Base-by-base conservation (phyloP, 2,888 invertebrate species). In the Drosophila nr. medialis region DNA sequence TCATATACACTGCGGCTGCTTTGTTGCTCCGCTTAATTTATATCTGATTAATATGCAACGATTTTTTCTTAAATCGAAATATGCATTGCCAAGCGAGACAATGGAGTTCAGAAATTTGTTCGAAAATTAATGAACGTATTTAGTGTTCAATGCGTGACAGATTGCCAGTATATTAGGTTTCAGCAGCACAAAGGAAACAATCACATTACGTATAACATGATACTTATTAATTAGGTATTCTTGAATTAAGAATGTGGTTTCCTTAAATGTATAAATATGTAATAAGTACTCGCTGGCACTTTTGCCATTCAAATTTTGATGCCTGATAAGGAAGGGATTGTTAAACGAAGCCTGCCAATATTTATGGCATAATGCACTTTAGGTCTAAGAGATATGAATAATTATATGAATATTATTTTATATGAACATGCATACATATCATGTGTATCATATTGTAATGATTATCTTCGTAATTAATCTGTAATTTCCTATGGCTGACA, bases 21-120 rank as follows among this genome's bases (percentile, higher is more conserved):
- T 85, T 79, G 85, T 77, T 67, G 66, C 32, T 59, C 45, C 50
- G 55, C 70, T 78, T 67, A 67, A 78, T 89, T 87, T 80, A 85
- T 85, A 70, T 58, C 77, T 80, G 58, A 85, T 85, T 72, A 82
- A 77, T 82, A 90, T 85, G 71, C 90, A 72, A 58, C 83, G 64
- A 75, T 87, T 72, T 81, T 69, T 81, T 67, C 62, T 70, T 30
- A 58, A 62, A 36, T 53, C 42, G 53, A 60, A 29, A 58, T 56
- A 63, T 77, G 66, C 86, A 70, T 70, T 49, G 64, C 21, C 32
- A 42, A 27, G n/a, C 59, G 49, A 74, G 53, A 77, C 79, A 77
- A 79, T 63, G 59, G 50, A 32, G 59, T 18, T 34, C 55, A 62
- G 38, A 65, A 63, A 64, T 64, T 51, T 48, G 61, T 60, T 50